phyloP scores from a whole-genome alignment of 1,140 invertebrate genomes.

The Pissodes strobi region DNA sequence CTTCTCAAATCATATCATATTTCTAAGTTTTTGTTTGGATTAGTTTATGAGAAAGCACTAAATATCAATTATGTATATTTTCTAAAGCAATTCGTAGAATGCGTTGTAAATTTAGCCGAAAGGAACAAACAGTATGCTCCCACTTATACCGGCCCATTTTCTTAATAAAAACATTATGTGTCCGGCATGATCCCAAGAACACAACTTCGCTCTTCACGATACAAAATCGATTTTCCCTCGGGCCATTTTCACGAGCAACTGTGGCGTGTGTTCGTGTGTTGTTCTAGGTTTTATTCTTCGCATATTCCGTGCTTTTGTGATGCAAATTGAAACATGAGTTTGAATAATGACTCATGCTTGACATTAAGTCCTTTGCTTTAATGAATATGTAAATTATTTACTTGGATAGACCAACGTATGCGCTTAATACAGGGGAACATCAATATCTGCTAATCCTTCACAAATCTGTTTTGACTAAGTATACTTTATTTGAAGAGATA shows the following conservation, averaged over 20 bases:
- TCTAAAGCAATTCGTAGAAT: no score
- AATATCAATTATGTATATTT: no score
- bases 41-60: no score
- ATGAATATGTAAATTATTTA: conserved; percentile 23
- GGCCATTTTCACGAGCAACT: neutral
- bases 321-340: conserved; percentile 41
- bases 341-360: conserved; percentile 38
- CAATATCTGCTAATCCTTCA: no score
- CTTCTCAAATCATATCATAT: no score
- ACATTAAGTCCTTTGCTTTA: conserved; percentile 10
- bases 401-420: neutral
- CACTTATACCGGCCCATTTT: no score
- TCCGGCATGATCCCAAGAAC: conserved; percentile 1
- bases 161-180: conserved; percentile 8
- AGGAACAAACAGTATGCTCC: neutral
- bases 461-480: no score
- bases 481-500: no score
- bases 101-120: neutral
- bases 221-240: conserved; percentile 4
- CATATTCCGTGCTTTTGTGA: conserved; percentile 25
- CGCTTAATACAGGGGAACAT: no score
- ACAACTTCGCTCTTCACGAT: conserved; percentile 13
- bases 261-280: conserved; percentile 9
- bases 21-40: no score
- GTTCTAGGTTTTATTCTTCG: conserved; percentile 12